Evolutionary conservation across 2,113 vertebrate genomes (phyloP).

Genomic region (Mandrillus leucophaeus): DNA sequence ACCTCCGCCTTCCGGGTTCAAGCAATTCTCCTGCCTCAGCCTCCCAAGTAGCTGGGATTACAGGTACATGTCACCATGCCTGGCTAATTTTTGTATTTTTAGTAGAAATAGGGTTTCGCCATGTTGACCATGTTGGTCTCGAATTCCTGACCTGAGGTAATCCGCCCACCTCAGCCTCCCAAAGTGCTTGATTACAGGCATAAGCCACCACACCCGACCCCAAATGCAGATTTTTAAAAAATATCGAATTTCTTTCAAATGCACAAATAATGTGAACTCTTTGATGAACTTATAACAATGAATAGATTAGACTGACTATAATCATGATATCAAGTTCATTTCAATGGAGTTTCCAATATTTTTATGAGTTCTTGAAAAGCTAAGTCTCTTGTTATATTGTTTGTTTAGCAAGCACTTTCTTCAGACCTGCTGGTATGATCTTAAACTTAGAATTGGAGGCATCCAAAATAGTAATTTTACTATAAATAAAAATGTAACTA

Average conservation of each 20-base stretch:
- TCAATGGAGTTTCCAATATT: neutral
- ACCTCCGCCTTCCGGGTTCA: too few relatives aligned
- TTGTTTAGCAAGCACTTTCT: neutral
- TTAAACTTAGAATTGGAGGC: neutral
- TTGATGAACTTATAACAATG: neutral
- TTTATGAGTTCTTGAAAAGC: slow-evolving; percentile 9
- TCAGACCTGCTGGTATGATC: neutral
- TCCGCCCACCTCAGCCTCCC: too few relatives aligned
- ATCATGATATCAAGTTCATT: neutral
- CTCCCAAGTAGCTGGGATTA: too few relatives aligned
- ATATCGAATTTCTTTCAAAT: neutral
- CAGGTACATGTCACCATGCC: too few relatives aligned
- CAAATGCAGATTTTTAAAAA: neutral
- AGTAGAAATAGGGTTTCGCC: too few relatives aligned
- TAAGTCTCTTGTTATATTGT: neutral
- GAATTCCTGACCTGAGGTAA: too few relatives aligned
- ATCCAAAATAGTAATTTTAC: neutral
- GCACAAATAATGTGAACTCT: neutral
- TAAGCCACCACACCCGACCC: too few relatives aligned
- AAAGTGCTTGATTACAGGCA: too few relatives aligned
- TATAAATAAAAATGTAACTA: neutral
- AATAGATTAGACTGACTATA: neutral
- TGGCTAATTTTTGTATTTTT: too few relatives aligned
- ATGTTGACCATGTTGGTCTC: too few relatives aligned
- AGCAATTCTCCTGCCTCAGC: too few relatives aligned